Base-by-base conservation (phyloP, 2,113 vertebrate species). In the Tupaia tana region DNA sequence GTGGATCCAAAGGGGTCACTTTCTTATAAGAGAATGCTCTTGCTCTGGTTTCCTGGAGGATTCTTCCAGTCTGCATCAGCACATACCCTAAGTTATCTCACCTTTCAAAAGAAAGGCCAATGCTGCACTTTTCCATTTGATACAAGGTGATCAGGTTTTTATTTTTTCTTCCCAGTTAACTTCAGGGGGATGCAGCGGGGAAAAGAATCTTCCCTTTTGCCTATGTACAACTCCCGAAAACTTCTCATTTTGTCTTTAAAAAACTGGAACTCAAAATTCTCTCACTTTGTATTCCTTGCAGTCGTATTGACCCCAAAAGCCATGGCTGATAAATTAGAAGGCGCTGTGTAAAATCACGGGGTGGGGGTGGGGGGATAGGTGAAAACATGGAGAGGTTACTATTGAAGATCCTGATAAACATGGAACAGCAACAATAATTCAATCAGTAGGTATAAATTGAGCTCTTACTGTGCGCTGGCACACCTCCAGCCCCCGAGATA, bases 181-280 rank as follows among this genome's bases (percentile, higher is more conserved):
- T 10, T 10, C 70, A 69, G 10, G 81, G 64, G 87, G 74, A 14
- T 43, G 43, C 6, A 6, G 43, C 3, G 3, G 43, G 43, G 43
- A 43, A 6, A 43, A 43, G 43, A 43, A 43, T 43, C 43, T 7
- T 31, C 85, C 52, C 56, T 8, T 89, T 82, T 74, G 69, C 88
- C 61, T 69, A 82, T 67, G 54, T 78, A 86, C 92, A 75, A 67
- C 52, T n/a, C 31, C 15, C 31, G 79, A 2, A 86, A 89, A 31
- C 94, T 86, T 71, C 31, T 96, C 34, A 63, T 74, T 86, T 93
- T 69, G 52, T 75, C 93, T 84, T 93, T 67, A 88, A 85, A 90
- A 74, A 74, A 9, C 22, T 94, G 24, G 69, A 64, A 75, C 9
- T 75, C 77, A 83, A 80, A 70, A 90, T 54, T 25, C 85, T 13